Percentiles rank a stretch among this genome's conserved stretches.
phyloP scores from a whole-genome alignment of 2,797 vertebrate species.

The Phoebastria nigripes region DNA sequence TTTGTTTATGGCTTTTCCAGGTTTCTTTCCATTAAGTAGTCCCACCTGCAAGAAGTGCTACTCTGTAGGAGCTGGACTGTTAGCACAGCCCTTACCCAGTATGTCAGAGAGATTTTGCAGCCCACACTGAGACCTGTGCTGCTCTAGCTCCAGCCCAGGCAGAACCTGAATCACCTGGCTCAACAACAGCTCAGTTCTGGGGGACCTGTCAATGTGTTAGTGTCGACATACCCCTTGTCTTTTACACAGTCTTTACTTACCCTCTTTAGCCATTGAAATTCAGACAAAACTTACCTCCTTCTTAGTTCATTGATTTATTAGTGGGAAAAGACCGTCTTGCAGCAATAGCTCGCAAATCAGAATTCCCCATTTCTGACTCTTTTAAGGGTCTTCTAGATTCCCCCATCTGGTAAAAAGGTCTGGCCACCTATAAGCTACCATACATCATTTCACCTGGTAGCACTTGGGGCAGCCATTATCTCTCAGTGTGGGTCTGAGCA shows the following conservation, averaged over 20 bases:
- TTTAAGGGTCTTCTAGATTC: neutral
- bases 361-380: neutral
- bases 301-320: neutral
- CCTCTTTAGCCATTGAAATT: neutral
- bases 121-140: neutral
- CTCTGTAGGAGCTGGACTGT: neutral
- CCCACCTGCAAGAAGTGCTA: neutral
- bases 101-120: neutral
- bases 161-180: neutral
- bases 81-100: neutral
- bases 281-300: neutral
- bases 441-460: neutral
- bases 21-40: neutral
- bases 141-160: neutral
- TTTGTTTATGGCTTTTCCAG: neutral
- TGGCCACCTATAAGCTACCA: neutral
- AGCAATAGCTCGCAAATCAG: neutral
- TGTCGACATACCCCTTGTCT: rapidly evolving
- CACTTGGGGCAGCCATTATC: neutral
- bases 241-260: neutral
- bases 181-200: neutral
- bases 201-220: neutral
- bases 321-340: neutral
- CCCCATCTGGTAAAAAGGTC: neutral
- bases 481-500: neutral